phyloP scores from a whole-genome alignment of 2,797 vertebrate genomes.

The Sitta carolinensis region DNA sequence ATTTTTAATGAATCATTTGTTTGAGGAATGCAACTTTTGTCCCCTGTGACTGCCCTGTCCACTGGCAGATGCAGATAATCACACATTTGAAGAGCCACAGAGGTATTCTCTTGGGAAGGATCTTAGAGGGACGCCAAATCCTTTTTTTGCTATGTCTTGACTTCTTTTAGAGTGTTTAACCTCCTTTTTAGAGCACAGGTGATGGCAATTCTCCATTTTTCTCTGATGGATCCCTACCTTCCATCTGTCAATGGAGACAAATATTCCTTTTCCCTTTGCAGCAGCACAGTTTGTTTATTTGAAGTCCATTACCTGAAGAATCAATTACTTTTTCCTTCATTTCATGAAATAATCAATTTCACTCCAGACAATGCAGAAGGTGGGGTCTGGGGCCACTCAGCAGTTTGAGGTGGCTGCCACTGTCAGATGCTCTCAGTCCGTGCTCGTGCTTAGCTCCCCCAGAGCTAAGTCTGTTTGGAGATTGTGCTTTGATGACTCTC shows the following conservation, averaged over 20 bases:
- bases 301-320: neutral
- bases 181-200: neutral
- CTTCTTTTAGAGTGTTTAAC: neutral
- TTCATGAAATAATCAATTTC: accelerated
- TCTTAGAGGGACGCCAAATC: neutral
- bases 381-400: accelerated
- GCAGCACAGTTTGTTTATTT: neutral
- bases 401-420: neutral
- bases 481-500: neutral
- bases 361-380: neutral
- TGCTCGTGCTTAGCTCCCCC: accelerated
- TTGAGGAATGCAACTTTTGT: neutral
- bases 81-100: neutral
- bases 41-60: neutral
- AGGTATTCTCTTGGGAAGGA: neutral
- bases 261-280: neutral
- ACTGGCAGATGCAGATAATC: neutral
- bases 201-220: neutral
- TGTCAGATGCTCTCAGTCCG: neutral
- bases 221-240: neutral
- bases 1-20: neutral
- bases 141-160: neutral
- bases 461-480: neutral
- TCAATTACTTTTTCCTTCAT: neutral
- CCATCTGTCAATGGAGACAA: neutral